phyloP scores from a whole-genome alignment of 2,888 invertebrate species.

The Andrena haemorrhoa region DNA sequence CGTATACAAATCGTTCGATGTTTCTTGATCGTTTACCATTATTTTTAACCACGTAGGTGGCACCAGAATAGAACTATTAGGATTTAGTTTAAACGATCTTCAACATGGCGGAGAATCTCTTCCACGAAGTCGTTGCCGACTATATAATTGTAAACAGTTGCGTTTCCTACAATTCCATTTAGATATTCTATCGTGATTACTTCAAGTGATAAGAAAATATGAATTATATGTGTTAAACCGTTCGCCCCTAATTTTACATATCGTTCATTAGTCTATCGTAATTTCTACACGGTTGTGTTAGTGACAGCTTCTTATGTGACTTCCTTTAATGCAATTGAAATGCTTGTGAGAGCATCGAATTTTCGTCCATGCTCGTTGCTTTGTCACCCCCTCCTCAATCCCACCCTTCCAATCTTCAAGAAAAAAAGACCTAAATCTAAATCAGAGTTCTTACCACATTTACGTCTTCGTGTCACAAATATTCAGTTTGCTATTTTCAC shows the following conservation, averaged over 20 bases:
- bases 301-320: background rate
- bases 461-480: conserved; percentile 15
- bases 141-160: conserved; percentile 22
- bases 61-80: conserved; percentile 61
- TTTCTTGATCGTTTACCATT: conserved; percentile 65
- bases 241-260: background rate
- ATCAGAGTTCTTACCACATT: conserved; percentile 13
- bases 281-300: background rate
- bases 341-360: background rate
- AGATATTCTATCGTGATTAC: conserved; percentile 25
- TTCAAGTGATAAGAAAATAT: background rate
- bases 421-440: conserved; percentile 6
- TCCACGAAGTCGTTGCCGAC: conserved; percentile 76
- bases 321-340: background rate
- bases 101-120: conserved; percentile 79
- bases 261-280: background rate
- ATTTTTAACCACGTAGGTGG: conserved; percentile 71
- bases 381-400: background rate
- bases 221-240: background rate
- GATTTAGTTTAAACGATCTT: conserved; percentile 76
- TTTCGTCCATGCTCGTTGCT: background rate
- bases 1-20: conserved; percentile 65
- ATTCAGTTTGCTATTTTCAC: conserved; percentile 24
- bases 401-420: background rate
- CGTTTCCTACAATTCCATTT: conserved; percentile 23